Conservation (phyloP, 2,888 invertebrate species). For the Habroteleia sp. region DNA sequence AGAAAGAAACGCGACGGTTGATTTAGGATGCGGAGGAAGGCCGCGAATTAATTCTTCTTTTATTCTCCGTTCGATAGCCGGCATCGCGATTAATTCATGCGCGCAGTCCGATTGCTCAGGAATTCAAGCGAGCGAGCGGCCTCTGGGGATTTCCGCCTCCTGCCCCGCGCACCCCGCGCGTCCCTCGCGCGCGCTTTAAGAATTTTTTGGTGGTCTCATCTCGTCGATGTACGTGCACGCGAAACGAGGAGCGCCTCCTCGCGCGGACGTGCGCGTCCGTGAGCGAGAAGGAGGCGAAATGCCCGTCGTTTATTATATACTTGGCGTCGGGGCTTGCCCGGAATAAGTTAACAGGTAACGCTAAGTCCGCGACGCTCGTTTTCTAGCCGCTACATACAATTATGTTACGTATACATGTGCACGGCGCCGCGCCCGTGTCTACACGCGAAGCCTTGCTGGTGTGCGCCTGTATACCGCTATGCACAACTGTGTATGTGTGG, state of each 20-base stretch:
- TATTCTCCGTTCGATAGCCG: slow-evolving; percentile 37
- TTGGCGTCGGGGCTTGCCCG: slow-evolving; percentile 63
- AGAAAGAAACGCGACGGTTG: slow-evolving; percentile 21
- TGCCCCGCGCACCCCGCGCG: slow-evolving; percentile 20
- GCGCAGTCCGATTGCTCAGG: slow-evolving; percentile 53
- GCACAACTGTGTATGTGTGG: slow-evolving; percentile 4
- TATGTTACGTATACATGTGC: slow-evolving; percentile 45
- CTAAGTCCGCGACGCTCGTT: slow-evolving; percentile 67
- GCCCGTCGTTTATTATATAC: slow-evolving; percentile 65
- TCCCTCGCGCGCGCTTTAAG: slow-evolving; percentile 43
- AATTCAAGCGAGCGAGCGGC: slow-evolving; percentile 61
- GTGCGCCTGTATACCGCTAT: slow-evolving; percentile 32
- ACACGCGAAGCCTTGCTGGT: slow-evolving; percentile 2
- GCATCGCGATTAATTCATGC: slow-evolving; percentile 55
- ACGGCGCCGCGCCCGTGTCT: slow-evolving; percentile 34
- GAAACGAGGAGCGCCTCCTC: slow-evolving; percentile 37
- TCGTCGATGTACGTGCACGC: slow-evolving; percentile 56
- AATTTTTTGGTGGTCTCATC: slow-evolving; percentile 63
- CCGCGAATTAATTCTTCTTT: slow-evolving; percentile 47
- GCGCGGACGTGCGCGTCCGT: slow-evolving; percentile 42
- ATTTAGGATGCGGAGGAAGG: slow-evolving; percentile 33
- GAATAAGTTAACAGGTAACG: slow-evolving; percentile 69
- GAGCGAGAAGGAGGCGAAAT: slow-evolving; percentile 58
- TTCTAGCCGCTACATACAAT: slow-evolving; percentile 61
- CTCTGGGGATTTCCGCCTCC: slow-evolving; percentile 63